These are phyloP conservation scores for Dicaeum eximium DNA, from an alignment of 2,113 vertebrate species.

Conservation along the genomic window DNA sequence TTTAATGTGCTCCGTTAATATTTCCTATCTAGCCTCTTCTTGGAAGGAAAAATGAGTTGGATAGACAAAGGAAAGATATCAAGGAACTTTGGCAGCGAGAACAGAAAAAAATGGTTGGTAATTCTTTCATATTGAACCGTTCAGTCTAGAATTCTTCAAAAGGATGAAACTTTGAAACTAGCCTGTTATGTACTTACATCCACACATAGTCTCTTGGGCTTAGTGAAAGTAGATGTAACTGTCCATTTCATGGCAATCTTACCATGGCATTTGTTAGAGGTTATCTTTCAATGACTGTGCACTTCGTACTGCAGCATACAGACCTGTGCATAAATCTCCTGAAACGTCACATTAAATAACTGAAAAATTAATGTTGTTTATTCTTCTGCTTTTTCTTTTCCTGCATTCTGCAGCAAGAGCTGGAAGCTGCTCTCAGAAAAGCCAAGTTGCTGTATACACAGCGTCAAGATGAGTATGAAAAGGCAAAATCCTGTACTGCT, in stretches of 20 bases:
- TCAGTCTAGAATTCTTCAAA: not conserved
- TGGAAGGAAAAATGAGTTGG: constrained; percentile 91
- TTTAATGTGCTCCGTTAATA: not conserved
- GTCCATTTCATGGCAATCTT: not conserved
- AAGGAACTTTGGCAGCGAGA: constrained; percentile 97
- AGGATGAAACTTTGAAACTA: not conserved
- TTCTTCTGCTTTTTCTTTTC: not conserved
- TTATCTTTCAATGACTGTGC: not conserved
- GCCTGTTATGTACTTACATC: not conserved
- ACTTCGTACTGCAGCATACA: not conserved
- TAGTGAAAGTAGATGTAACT: not conserved
- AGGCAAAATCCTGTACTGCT: constrained; percentile 85
- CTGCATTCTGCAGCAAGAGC: constrained; percentile 81
- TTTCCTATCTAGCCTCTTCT: constrained; percentile 82
- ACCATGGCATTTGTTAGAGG: not conserved
- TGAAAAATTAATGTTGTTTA: not conserved
- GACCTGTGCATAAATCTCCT: not conserved
- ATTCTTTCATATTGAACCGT: not conserved
- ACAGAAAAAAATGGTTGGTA: constrained; percentile 92
- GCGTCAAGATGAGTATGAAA: constrained; percentile 94
- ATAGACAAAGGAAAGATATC: constrained; percentile 93
- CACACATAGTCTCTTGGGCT: not conserved
- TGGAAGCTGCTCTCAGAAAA: constrained; percentile 87
- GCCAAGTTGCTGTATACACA: constrained; percentile 85
- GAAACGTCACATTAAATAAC: not conserved